phyloP scores from a whole-genome alignment of 2,113 vertebrate genomes.

The Tychaedon coryphoeus region DNA sequence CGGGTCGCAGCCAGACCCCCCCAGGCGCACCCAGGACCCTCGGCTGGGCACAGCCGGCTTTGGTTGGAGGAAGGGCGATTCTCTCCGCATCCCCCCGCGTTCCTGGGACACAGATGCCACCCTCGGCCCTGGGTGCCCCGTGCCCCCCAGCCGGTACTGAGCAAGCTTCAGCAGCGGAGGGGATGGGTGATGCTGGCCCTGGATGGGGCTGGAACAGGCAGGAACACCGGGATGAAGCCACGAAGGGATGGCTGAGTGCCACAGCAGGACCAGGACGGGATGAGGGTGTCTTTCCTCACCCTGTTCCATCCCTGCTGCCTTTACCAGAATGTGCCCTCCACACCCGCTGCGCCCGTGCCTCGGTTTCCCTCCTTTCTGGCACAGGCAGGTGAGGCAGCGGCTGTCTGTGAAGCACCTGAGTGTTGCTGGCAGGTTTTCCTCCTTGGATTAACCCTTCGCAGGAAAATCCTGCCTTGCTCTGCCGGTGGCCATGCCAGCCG shows the following conservation, averaged over 20 bases:
- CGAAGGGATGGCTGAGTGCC: background rate
- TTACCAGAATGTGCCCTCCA: background rate
- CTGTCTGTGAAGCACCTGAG: background rate
- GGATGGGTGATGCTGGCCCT: background rate
- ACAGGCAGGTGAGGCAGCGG: background rate
- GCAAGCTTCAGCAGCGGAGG: background rate
- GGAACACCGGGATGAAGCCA: background rate
- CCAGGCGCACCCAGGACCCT: background rate
- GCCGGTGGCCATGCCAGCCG: background rate
- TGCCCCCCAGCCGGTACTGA: background rate
- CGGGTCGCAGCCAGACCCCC: background rate
- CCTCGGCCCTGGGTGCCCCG: accelerated
- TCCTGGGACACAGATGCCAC: accelerated
- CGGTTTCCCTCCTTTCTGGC: background rate
- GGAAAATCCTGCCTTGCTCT: background rate
- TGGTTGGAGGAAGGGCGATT: background rate
- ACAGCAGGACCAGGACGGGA: background rate
- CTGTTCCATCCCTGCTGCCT: background rate
- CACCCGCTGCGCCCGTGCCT: background rate
- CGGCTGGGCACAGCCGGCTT: background rate
- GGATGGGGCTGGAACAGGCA: background rate
- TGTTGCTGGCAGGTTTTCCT: slow-evolving; percentile 5
- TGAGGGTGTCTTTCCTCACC: accelerated
- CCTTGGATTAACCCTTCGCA: background rate
- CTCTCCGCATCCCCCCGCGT: accelerated